Evolutionary conservation across 2,888 invertebrate species (phyloP), one percentile per base, ranked within the genome.

Genomic region (Dendrolimus pini): DNA sequence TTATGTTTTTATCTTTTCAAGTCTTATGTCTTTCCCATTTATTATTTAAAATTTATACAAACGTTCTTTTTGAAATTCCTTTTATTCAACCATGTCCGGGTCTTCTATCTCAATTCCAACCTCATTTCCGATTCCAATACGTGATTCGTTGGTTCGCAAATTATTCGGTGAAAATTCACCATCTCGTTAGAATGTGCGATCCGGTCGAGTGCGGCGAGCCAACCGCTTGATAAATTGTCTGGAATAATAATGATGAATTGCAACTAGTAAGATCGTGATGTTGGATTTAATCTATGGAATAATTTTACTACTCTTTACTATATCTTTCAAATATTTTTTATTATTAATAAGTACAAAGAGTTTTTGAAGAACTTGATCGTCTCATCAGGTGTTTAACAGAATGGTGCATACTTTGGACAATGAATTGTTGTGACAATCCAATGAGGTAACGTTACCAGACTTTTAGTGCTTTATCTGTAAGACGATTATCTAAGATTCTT

Each of bases 241-340:
- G 90, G 90, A 90, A 90, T 90, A 90, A 90, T 89, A 90, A 90
- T 90, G 90, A 90, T 90, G 89, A 89, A 90, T 90, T 89, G 89
- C 89, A 88, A 85, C 89, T 88, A 85, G 81, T 74, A 75, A 78
- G 81, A 77, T 81, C 77, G 79, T 74, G 74, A 80, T 84, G 83
- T 82, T 81, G 74, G 78, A 82, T 81, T 83, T 83, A 85, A 84
- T 84, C 83, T 84, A 81, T 81, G 78, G 75, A 76, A 70, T 75
- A 74, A 75, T 80, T 83, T 77, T 72, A 75, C 72, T 56, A 54
- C 30, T 30, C 30, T 30, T 30, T 30, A 30, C 30, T 3, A 30
- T 6, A 30, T 30, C 6, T 30, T 30, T 30, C 30, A 30, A 30
- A 30, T 30, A 30, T 30, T 6, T 6, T 30, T 30, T 30, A n/a